phyloP scores from a whole-genome alignment of 1,140 invertebrate genomes.

The Hermetia illucens region DNA sequence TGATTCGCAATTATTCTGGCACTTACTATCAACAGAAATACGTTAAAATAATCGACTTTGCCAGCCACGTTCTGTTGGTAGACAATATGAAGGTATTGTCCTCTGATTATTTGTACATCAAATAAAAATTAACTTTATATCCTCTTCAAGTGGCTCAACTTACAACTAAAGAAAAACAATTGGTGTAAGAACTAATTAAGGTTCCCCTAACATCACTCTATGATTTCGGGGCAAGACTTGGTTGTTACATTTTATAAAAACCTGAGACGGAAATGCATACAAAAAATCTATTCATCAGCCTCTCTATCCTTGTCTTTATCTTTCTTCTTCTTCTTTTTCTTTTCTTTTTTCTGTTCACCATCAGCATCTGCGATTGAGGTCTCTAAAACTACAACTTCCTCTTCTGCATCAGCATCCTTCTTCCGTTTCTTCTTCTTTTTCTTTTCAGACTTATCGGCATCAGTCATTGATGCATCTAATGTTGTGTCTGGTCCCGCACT shows the following conservation, averaged over 20 bases:
- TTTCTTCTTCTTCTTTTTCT: slow-evolving; percentile 62
- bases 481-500: slow-evolving; percentile 14
- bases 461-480: slow-evolving; percentile 29
- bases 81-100: too few species aligned
- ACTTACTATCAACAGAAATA: too few species aligned
- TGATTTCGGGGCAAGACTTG: neutral
- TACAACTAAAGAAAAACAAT: too few species aligned
- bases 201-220: neutral
- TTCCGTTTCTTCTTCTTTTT: slow-evolving; percentile 48
- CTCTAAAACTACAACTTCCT: slow-evolving; percentile 8
- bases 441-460: slow-evolving; percentile 38
- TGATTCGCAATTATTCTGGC: too few species aligned
- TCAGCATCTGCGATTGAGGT: slow-evolving; percentile 11
- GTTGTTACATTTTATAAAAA: neutral
- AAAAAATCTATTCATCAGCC: slow-evolving; percentile 17
- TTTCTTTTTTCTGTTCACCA: slow-evolving; percentile 39
- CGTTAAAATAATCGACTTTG: too few species aligned
- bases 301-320: slow-evolving; percentile 45
- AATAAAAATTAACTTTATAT: too few species aligned
- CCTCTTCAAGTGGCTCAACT: too few species aligned
- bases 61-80: too few species aligned
- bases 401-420: slow-evolving; percentile 34
- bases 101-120: too few species aligned
- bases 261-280: neutral
- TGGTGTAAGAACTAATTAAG: neutral